Conservation (phyloP, 2,797 vertebrate species). For the Sebastiscus tertius region DNA sequence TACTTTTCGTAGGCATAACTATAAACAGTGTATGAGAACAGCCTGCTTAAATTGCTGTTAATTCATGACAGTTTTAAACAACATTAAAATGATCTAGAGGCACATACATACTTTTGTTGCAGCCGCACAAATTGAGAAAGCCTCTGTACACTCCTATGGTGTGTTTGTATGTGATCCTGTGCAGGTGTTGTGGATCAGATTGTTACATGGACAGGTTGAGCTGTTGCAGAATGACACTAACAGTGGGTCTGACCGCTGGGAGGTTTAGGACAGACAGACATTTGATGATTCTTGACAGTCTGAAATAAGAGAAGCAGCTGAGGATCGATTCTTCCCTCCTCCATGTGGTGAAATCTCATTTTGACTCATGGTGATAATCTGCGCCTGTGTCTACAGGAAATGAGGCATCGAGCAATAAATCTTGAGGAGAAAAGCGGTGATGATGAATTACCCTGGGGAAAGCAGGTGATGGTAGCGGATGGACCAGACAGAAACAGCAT, state of each 20-base stretch:
- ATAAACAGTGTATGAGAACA: too few relatives aligned
- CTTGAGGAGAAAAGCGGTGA: background rate
- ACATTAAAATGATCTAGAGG: background rate
- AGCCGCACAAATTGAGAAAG: background rate
- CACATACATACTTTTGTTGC: too few relatives aligned
- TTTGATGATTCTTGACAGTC: conserved; percentile 1
- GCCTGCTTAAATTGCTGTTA: background rate
- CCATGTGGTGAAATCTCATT: conserved; percentile 20
- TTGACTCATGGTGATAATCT: background rate
- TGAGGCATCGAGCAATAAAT: conserved; percentile 31
- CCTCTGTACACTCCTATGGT: background rate
- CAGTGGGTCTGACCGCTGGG: background rate
- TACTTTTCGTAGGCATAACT: too few relatives aligned
- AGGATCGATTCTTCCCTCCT: background rate
- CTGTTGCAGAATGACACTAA: background rate
- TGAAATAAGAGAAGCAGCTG: background rate
- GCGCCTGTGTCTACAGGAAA: conserved; percentile 14
- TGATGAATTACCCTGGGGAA: conserved; percentile 20
- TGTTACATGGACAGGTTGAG: background rate
- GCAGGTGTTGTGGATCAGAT: background rate
- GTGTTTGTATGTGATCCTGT: background rate
- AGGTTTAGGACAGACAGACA: background rate
- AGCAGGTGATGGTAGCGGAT: conserved; percentile 1
- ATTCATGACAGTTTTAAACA: background rate
- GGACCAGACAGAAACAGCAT: background rate